Percentiles rank a stretch among this genome's conserved stretches.
phyloP scores from a whole-genome alignment of 2,113 vertebrate species.

The Gymnogyps californianus region DNA sequence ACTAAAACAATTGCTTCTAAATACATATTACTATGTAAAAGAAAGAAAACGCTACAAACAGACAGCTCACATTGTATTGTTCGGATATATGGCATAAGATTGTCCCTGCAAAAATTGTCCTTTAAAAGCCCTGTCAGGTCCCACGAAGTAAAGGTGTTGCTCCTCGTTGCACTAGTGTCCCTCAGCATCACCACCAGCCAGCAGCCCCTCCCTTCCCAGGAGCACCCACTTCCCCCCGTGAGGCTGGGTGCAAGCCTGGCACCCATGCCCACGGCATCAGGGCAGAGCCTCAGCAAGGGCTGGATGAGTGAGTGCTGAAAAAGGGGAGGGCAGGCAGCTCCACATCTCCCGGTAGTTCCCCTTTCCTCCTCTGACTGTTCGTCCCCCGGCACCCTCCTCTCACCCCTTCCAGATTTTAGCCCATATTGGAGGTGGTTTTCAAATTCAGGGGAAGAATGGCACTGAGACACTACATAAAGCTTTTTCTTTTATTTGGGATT shows the following conservation, averaged over 20 bases:
- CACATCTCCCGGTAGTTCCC: too few relatives aligned
- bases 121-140: not conserved
- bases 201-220: not conserved
- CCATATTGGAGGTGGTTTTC: not conserved
- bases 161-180: rapidly evolving
- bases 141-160: not conserved
- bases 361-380: not conserved
- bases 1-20: not conserved
- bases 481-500: not conserved
- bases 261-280: rapidly evolving
- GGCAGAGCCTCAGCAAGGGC: not conserved
- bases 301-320: not conserved
- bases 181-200: not conserved
- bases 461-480: rapidly evolving
- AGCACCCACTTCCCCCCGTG: rapidly evolving
- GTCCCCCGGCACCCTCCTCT: not conserved
- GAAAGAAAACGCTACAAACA: not conserved
- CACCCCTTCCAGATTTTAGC: not conserved
- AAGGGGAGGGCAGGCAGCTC: not conserved
- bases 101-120: not conserved
- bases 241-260: not conserved
- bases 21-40: not conserved
- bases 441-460: not conserved
- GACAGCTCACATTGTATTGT: not conserved
- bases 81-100: not conserved